Evolutionary conservation across 2,113 vertebrate species (phyloP).

Genomic region (Excalfactoria chinensis): DNA sequence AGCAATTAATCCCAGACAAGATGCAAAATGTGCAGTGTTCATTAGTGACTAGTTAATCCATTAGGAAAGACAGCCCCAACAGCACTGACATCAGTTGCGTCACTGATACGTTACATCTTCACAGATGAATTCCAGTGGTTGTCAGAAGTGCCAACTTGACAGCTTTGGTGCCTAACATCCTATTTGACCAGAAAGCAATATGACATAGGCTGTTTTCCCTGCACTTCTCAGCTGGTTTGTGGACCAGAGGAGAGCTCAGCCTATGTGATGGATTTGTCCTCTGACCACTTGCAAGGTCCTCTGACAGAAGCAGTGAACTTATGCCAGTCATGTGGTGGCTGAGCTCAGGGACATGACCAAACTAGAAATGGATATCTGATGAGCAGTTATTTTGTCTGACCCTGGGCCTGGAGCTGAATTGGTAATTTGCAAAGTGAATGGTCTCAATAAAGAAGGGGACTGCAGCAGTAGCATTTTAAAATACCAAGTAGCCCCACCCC

Average conservation of each 20-base stretch:
- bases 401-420: neutral
- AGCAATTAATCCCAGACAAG: neutral
- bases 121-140: neutral
- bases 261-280: neutral
- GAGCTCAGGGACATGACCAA: accelerated
- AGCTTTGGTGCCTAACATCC: neutral
- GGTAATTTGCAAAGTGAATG: constrained; percentile 7
- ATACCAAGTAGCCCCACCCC: neutral
- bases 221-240: neutral
- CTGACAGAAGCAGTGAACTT: neutral
- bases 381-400: constrained; percentile 5
- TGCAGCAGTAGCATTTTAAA: constrained; percentile 2
- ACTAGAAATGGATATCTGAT: neutral
- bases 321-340: neutral
- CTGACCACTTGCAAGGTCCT: neutral
- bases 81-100: neutral
- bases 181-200: neutral
- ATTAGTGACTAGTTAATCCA: neutral
- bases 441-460: neutral
- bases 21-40: neutral
- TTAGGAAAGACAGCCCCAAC: neutral
- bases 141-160: neutral
- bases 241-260: neutral
- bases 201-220: neutral
- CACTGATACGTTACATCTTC: neutral